Conservation (phyloP, 2,113 vertebrate genomes). For the Menura novaehollandiae region DNA sequence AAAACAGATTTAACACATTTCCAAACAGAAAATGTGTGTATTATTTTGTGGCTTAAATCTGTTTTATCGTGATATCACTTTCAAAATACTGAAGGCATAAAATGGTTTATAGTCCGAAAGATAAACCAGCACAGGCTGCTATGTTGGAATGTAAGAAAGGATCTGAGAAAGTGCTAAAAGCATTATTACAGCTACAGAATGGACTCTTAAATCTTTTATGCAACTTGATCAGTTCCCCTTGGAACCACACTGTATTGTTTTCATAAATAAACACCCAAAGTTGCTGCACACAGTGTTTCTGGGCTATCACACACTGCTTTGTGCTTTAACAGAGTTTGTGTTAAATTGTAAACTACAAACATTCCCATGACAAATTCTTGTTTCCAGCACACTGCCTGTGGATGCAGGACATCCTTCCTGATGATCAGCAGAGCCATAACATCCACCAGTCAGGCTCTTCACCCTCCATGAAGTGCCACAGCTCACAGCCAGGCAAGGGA, state of each 20-base stretch:
- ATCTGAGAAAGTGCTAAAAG: conserved; percentile 44
- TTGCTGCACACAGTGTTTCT: conserved; percentile 18
- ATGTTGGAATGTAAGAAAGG: neutral
- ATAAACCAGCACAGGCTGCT: neutral
- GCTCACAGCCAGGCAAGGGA: neutral
- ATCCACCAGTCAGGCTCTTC: neutral
- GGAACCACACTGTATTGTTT: conserved; percentile 20
- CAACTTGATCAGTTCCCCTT: conserved; percentile 43
- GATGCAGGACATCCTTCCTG: neutral
- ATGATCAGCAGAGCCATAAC: neutral
- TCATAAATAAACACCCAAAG: conserved; percentile 38
- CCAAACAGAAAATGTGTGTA: neutral
- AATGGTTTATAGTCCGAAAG: conserved; percentile 33
- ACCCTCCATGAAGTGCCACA: rapidly evolving
- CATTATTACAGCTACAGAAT: conserved; percentile 35
- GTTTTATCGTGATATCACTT: conserved; percentile 11
- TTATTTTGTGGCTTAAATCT: conserved; percentile 20
- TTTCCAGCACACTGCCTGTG: neutral
- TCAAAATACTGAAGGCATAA: conserved; percentile 40
- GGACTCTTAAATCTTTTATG: conserved; percentile 55
- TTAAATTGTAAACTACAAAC: neutral
- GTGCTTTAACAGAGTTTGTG: neutral
- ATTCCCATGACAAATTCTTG: neutral
- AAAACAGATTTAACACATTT: neutral
- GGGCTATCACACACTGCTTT: neutral